Evolutionary conservation across 1,140 invertebrate genomes (phyloP), one percentile per base, ranked within the genome.

Genomic region (Macrobrachium rosenbergii): DNA sequence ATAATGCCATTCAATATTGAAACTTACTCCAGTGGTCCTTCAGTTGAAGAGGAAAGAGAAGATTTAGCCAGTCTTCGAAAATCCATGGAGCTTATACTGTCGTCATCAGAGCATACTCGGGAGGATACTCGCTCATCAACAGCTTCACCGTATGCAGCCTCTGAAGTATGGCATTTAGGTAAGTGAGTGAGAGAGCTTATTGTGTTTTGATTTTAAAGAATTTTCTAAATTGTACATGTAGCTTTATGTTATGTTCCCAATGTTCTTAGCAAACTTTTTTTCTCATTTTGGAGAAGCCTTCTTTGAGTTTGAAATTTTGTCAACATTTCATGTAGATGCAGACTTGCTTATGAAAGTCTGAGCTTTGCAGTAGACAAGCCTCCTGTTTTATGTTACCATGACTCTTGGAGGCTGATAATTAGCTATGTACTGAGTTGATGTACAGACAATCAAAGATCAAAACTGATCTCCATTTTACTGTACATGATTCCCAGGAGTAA

Each of bases 131-230:
- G 60, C n/a, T 58, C 21, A 52, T 37, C 37, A 12, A 17, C 37
- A 0, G 7, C 19, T 28, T 76, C 43, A 14, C 28, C 69, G 5
- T 37, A 19, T 43, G 21, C 67, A 19, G 43, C 69, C 14, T 83
- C 78, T 52, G 85, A 87, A 62, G 58, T 87, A 17, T 87, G 85
- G 85, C 85, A 87, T 60, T 81, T 87, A 64, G 85, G 85, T 87
- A 21, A 10, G 84, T 75, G 28, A 10, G 84, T 75, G 28, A 12
- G 52, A 52, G 52, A 52, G 52, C 52, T 52, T 8, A 5, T 52
- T 8, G n/a, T 67, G 67, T 23, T 69, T 12, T 72, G 37, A 3
- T 28, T 72, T 72, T 7, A n/a, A 72, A 28, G n/a, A 12, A 72
- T 16, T 6, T 28, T 23, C 10, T 28, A 72, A 28, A 72, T 43